Conservation (phyloP, 2,113 vertebrate species). For the Astur gentilis region DNA sequence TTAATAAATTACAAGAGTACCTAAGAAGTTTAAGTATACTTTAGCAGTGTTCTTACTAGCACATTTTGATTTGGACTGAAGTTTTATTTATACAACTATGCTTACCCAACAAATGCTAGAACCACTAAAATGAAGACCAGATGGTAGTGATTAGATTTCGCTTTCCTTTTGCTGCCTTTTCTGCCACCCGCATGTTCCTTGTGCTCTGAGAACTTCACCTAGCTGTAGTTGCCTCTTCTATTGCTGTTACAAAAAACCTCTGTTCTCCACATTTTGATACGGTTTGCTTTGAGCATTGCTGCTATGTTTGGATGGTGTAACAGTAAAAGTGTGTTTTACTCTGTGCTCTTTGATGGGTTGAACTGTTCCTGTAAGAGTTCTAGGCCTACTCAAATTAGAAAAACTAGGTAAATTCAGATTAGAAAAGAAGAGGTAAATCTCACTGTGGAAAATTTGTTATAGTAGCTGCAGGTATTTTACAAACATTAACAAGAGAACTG, state of each 20-base stretch:
- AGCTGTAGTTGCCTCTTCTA: not conserved
- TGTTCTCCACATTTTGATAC: accelerated
- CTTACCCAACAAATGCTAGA: not conserved
- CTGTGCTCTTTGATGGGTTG: not conserved
- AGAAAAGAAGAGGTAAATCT: not conserved
- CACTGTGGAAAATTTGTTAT: not conserved
- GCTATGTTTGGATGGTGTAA: not conserved
- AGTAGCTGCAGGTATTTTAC: not conserved
- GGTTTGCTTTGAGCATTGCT: not conserved
- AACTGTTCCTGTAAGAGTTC: not conserved
- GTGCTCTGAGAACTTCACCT: not conserved
- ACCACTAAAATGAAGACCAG: not conserved
- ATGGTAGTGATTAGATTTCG: accelerated
- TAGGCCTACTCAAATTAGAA: not conserved
- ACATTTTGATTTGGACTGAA: not conserved
- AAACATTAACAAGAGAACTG: not conserved
- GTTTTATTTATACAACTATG: not conserved
- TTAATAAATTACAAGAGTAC: not conserved
- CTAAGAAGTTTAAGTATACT: not conserved
- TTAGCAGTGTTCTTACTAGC: not conserved
- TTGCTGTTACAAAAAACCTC: not conserved
- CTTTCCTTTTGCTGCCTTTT: not conserved
- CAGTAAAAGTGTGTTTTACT: not conserved
- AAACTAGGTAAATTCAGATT: not conserved
- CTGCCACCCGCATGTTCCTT: not conserved